phyloP scores from a whole-genome alignment of 2,797 vertebrate species.

The Sebastes trivittatus region DNA sequence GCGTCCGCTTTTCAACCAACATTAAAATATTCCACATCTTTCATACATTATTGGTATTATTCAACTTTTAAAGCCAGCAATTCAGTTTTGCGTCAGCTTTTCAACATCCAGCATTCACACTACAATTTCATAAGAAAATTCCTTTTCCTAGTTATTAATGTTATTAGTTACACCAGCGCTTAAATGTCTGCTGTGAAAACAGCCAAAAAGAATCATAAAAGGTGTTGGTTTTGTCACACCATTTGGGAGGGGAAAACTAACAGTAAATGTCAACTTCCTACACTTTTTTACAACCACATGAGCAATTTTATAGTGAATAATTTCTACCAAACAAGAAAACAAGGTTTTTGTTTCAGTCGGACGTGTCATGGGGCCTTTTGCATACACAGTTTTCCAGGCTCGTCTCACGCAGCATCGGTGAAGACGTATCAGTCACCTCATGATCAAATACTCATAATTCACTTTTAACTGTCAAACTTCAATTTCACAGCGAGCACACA shows the following conservation, averaged over 20 bases:
- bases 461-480: slow-evolving; percentile 47
- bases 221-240: no score
- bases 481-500: slow-evolving; percentile 19
- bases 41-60: not conserved
- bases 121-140: not conserved
- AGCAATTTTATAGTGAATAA: not conserved
- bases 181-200: not conserved
- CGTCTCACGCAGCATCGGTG: slow-evolving; percentile 23
- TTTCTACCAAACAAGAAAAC: not conserved
- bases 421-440: slow-evolving; percentile 7
- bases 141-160: no score
- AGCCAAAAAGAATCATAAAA: not conserved
- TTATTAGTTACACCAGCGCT: not conserved
- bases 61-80: not conserved
- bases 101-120: not conserved
- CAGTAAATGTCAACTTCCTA: not conserved
- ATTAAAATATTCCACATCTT: no score
- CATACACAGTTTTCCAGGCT: not conserved
- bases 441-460: slow-evolving; percentile 55
- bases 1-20: no score
- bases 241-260: not conserved
- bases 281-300: not conserved
- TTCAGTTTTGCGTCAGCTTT: not conserved
- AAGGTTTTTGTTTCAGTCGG: not conserved
- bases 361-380: not conserved